Percentiles rank a stretch among this genome's conserved stretches.
phyloP scores from a whole-genome alignment of 2,888 invertebrate genomes.

The Cryptosula pallasiana region DNA sequence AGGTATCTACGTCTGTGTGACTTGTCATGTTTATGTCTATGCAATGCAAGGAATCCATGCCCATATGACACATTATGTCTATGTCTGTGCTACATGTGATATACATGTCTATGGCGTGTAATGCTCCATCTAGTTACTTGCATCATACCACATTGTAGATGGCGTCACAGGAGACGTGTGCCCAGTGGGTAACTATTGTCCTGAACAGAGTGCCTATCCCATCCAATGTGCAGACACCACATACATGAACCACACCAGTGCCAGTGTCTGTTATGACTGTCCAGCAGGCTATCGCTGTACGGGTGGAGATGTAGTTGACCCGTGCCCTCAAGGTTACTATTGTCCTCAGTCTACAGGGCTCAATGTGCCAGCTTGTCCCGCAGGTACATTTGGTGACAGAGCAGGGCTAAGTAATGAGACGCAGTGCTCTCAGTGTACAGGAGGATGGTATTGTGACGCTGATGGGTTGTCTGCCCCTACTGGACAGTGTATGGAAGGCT shows the following conservation, averaged over 20 bases:
- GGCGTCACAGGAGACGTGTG: constrained; percentile 44
- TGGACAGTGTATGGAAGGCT: constrained; percentile 39
- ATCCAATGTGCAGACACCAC: constrained; percentile 37
- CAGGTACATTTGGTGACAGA: constrained; percentile 46
- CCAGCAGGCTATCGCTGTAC: constrained; percentile 44
- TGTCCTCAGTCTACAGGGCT: constrained; percentile 41
- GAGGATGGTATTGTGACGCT: constrained; percentile 43
- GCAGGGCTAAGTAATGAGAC: constrained; percentile 35
- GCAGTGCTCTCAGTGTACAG: constrained; percentile 42
- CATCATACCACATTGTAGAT: too few species aligned
- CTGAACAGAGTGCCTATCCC: constrained; percentile 32
- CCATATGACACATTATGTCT: too few species aligned
- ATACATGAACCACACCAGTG: constrained; percentile 44
- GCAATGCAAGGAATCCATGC: too few species aligned
- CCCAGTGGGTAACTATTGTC: constrained; percentile 43
- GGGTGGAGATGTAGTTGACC: constrained; percentile 36
- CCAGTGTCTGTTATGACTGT: constrained; percentile 37
- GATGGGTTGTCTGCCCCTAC: constrained; percentile 39
- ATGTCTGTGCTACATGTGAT: too few species aligned
- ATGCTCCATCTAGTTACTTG: too few species aligned
- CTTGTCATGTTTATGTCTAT: too few species aligned
- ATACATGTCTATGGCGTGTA: too few species aligned
- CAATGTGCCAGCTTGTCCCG: constrained; percentile 39
- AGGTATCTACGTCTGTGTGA: constrained; percentile 35
- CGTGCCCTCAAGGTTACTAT: constrained; percentile 47